Evolutionary conservation across 2,113 vertebrate genomes (phyloP).

Genomic region (Pycnonotus jocosus): DNA sequence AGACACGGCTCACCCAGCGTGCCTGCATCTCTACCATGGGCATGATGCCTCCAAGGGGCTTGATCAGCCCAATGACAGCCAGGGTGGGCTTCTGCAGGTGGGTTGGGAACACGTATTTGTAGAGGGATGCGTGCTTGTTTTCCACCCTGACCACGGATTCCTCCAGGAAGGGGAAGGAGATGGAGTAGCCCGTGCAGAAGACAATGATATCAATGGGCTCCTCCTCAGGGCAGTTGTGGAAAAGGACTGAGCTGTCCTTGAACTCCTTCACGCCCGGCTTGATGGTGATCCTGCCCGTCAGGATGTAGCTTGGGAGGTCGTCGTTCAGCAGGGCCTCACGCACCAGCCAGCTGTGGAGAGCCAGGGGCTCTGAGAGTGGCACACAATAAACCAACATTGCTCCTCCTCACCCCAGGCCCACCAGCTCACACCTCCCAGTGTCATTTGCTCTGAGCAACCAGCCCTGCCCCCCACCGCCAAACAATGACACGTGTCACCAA

Average conservation of each 20-base stretch:
- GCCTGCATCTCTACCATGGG: conserved; percentile 81
- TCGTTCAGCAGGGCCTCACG: conserved; percentile 71
- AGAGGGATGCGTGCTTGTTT: conserved; percentile 72
- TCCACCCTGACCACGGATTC: conserved; percentile 67
- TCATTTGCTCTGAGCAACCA: background rate
- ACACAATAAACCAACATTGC: background rate
- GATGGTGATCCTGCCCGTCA: conserved; percentile 78
- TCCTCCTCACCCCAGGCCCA: background rate
- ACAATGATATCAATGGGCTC: conserved; percentile 78
- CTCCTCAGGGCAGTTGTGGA: conserved; percentile 73
- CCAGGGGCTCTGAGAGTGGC: background rate
- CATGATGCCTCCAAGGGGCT: conserved; percentile 70
- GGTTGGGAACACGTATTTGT: conserved; percentile 82
- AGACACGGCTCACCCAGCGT: conserved; percentile 79
- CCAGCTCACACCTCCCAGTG: accelerated
- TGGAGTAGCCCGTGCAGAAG: conserved; percentile 84
- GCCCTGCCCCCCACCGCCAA: background rate
- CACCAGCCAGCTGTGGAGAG: conserved; percentile 50
- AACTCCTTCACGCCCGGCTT: conserved; percentile 77
- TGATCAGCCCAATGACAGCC: conserved; percentile 79
- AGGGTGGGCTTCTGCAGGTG: conserved; percentile 77
- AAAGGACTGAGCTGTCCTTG: conserved; percentile 71
- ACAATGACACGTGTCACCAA: background rate
- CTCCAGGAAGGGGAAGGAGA: conserved; percentile 80
- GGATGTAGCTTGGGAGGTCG: conserved; percentile 80